Conservation (phyloP, 2,113 vertebrate species). For the Poeciliopsis occidentalis region DNA sequence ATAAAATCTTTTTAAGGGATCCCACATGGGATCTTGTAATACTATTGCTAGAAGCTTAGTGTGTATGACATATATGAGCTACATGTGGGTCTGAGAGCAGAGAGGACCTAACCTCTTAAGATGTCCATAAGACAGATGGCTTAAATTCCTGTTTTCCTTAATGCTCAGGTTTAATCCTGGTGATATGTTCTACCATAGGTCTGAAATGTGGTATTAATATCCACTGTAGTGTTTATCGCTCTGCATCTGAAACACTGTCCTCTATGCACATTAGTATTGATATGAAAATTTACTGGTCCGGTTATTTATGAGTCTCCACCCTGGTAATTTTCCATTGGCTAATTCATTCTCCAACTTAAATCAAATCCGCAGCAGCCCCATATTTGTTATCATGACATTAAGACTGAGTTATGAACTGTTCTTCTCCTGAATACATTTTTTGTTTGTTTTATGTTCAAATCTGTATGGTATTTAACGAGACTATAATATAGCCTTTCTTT, state of each 20-base stretch:
- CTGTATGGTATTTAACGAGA: constrained; percentile 15
- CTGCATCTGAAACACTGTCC: constrained; percentile 5
- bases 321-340: constrained; percentile 52
- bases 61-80: background rate
- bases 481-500: constrained; percentile 15
- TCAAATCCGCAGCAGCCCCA: constrained; percentile 22
- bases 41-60: background rate
- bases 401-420: constrained; percentile 10
- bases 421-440: constrained; percentile 2
- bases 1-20: too few relatives aligned
- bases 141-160: background rate
- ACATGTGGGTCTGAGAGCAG: background rate
- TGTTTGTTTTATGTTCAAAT: constrained; percentile 6
- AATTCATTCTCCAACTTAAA: constrained; percentile 10
- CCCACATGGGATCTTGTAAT: background rate
- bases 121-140: background rate
- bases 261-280: constrained; percentile 39
- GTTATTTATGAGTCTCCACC: constrained; percentile 50
- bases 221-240: background rate
- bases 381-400: constrained; percentile 2
- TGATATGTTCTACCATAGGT: background rate
- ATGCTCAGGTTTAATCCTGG: background rate
- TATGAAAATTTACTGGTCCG: constrained; percentile 50
- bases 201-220: too few relatives aligned
- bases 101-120: background rate